Evolutionary conservation across 2,888 invertebrate species (phyloP).

Genomic region (Tiliacea citrago): DNA sequence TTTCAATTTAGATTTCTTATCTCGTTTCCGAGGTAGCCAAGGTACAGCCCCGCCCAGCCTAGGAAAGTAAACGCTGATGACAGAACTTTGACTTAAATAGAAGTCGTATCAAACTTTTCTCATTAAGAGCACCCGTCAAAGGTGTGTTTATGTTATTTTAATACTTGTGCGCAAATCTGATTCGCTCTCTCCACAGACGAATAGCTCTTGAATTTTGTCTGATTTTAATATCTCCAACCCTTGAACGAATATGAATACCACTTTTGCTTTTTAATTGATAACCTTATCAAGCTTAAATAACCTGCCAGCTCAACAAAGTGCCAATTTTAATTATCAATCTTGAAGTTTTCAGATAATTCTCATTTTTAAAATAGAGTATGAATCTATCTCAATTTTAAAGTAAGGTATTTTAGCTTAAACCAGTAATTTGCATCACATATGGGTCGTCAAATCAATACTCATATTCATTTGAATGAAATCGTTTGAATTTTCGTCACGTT

Average conservation of each 20-base stretch:
- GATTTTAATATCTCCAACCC: constrained; percentile 17
- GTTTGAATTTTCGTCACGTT: constrained; percentile 81
- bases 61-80: constrained; percentile 86
- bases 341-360: background rate
- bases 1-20: constrained; percentile 80
- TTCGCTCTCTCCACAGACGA: constrained; percentile 68
- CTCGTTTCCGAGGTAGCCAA: constrained; percentile 73
- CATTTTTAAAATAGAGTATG: background rate
- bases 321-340: constrained; percentile 32
- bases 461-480: constrained; percentile 72
- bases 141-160: constrained; percentile 89
- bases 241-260: constrained; percentile 19
- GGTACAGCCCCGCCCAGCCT: constrained; percentile 73
- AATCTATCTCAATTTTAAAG: too few relatives aligned
- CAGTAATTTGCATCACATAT: constrained; percentile 31
- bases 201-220: constrained; percentile 52
- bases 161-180: constrained; percentile 83
- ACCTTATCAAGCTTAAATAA: constrained; percentile 19
- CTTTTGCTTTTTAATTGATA: constrained; percentile 5
- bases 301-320: constrained; percentile 10
- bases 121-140: constrained; percentile 89
- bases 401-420: background rate
- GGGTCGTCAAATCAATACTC: constrained; percentile 62
- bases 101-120: constrained; percentile 90
- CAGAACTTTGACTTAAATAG: constrained; percentile 89